These are phyloP conservation scores for Melanocharis versteri DNA, from an alignment of 2,113 vertebrate genomes.

Conservation along the genomic window DNA sequence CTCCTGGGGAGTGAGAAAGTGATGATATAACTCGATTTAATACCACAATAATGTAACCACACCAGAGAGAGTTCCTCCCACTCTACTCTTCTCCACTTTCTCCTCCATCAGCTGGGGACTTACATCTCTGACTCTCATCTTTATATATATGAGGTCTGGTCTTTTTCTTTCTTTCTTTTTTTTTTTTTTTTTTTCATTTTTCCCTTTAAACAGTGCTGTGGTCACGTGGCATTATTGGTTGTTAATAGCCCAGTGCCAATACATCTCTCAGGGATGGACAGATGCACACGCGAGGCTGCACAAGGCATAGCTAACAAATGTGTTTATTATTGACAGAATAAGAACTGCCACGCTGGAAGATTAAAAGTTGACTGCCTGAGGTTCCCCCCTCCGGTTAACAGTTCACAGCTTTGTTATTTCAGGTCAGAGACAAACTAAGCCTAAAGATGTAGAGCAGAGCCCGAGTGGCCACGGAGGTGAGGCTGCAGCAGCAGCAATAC, in stretches of 20 bases:
- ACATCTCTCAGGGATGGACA: neutral
- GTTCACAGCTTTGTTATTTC: slow-evolving; percentile 33
- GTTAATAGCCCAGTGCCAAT: neutral
- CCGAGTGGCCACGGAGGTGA: neutral
- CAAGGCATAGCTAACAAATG: neutral
- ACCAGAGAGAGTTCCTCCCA: slow-evolving; percentile 33
- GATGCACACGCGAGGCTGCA: neutral
- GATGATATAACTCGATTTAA: slow-evolving; percentile 15
- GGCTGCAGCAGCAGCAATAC: neutral
- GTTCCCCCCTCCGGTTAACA: neutral
- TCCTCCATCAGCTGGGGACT: neutral
- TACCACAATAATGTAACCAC: neutral
- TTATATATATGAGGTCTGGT: neutral
- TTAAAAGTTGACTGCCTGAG: slow-evolving; percentile 22
- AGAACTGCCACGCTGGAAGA: neutral
- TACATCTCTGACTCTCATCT: neutral
- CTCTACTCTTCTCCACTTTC: neutral
- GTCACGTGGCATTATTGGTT: neutral
- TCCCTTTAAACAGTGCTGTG: neutral
- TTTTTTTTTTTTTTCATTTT: accelerated
- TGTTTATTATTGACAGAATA: slow-evolving; percentile 21
- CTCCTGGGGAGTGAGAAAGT: slow-evolving; percentile 41
- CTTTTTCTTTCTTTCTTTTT: accelerated
- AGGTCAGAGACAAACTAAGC: neutral
- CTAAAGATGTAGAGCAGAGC: neutral